phyloP scores from a whole-genome alignment of 2,113 vertebrate genomes.

The Falcunculus frontatus region DNA sequence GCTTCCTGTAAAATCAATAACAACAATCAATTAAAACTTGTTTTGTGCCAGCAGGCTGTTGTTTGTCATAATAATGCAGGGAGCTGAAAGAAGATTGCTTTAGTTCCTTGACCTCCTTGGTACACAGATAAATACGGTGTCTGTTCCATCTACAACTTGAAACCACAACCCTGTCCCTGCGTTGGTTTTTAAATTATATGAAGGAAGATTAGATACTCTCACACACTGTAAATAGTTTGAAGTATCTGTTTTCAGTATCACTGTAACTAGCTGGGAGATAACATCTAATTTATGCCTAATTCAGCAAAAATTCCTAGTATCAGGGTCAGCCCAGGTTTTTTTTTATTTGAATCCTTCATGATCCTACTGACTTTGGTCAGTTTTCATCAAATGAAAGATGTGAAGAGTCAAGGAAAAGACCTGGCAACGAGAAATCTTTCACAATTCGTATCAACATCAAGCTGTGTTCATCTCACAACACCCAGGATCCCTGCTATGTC shows the following conservation, averaged over 20 bases:
- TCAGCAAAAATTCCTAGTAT: conserved; percentile 20
- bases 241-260: conserved; percentile 44
- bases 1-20: conserved; percentile 34
- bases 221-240: background rate
- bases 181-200: background rate
- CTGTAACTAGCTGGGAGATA: background rate
- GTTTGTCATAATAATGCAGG: background rate
- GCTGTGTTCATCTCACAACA: background rate
- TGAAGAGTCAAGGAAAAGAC: background rate
- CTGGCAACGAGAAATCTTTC: background rate
- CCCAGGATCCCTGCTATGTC: background rate
- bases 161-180: background rate
- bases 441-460: background rate
- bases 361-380: background rate
- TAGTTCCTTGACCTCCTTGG: background rate
- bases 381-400: background rate
- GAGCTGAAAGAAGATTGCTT: background rate
- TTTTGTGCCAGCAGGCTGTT: conserved; percentile 18
- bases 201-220: conserved; percentile 5
- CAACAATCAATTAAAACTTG: conserved; percentile 8
- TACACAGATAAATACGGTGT: background rate
- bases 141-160: background rate
- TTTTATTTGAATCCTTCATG: background rate
- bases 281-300: conserved; percentile 50
- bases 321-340: background rate